phyloP scores from a whole-genome alignment of 2,888 invertebrate genomes.

The Pardosa pseudoannulata region DNA sequence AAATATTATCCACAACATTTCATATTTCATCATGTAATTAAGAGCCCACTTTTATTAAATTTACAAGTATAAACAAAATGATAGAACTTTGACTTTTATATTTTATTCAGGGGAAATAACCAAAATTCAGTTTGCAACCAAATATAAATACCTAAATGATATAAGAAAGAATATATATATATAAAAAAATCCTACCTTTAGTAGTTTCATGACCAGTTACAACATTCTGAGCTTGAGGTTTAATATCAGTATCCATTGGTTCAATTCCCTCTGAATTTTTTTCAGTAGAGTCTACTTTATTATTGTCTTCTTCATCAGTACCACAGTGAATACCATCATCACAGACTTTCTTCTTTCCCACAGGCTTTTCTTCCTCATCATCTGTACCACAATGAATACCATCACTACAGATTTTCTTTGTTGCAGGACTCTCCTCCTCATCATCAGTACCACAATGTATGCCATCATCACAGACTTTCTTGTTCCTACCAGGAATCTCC shows the following conservation, averaged over 20 bases:
- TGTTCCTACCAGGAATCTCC: not conserved
- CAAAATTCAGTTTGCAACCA: too few species aligned
- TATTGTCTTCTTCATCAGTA: not conserved
- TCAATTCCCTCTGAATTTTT: slow-evolving; percentile 13
- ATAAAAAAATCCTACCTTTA: slow-evolving; percentile 8
- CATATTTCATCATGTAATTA: too few species aligned
- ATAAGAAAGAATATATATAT: too few species aligned
- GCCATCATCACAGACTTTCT: slow-evolving; percentile 55
- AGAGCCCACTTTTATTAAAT: too few species aligned
- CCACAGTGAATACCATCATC: slow-evolving; percentile 28
- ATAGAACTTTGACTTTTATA: too few species aligned
- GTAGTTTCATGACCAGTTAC: not conserved
- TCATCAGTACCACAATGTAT: slow-evolving; percentile 62
- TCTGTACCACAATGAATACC: slow-evolving; percentile 43
- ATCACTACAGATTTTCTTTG: slow-evolving; percentile 9
- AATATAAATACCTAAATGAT: too few species aligned
- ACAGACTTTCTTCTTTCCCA: not conserved
- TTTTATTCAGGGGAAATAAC: too few species aligned
- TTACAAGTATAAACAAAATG: too few species aligned
- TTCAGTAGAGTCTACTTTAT: not conserved
- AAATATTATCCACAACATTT: too few species aligned
- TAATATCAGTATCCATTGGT: not conserved
- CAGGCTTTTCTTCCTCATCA: not conserved
- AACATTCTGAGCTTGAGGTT: not conserved
- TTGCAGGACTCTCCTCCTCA: slow-evolving; percentile 16